Evolutionary conservation across 2,888 invertebrate species (phyloP).

Genomic region (Andrena camellia): DNA sequence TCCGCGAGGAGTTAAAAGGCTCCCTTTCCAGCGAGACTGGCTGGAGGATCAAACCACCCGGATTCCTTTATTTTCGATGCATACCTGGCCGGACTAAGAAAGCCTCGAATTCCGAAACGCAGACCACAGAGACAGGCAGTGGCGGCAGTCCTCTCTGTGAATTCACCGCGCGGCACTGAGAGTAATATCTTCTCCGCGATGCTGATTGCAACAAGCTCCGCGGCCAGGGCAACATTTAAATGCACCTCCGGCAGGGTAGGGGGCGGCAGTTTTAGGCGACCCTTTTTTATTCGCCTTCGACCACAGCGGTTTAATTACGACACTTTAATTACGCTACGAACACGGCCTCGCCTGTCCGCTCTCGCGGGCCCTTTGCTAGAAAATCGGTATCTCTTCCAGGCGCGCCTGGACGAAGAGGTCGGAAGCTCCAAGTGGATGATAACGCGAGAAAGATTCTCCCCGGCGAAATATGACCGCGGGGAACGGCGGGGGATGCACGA

Average conservation of each 20-base stretch:
- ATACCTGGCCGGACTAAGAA: conserved; percentile 28
- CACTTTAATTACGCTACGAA: conserved; percentile 63
- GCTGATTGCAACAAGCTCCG: conserved; percentile 32
- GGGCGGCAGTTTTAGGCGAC: conserved; percentile 25
- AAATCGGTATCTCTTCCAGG: conserved; percentile 51
- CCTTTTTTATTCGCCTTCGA: conserved; percentile 42
- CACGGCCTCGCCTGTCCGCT: neutral
- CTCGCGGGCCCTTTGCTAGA: conserved; percentile 26
- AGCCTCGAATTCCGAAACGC: conserved; percentile 2
- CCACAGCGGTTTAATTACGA: conserved; percentile 64
- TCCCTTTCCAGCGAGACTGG: neutral
- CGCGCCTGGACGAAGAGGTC: conserved; percentile 10
- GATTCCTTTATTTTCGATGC: conserved; percentile 14
- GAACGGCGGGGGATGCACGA: neutral
- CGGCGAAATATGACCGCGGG: conserved; percentile 1
- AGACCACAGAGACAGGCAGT: neutral
- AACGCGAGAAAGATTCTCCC: conserved; percentile 1
- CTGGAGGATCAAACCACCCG: neutral
- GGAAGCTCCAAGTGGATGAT: conserved; percentile 12
- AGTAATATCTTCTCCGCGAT: conserved; percentile 44
- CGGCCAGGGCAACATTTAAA: conserved; percentile 17
- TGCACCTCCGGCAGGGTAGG: neutral
- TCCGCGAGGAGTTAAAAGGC: conserved; percentile 30
- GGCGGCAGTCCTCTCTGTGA: neutral
- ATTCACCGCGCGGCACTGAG: conserved; percentile 6